Evolutionary conservation across 1,140 invertebrate genomes (phyloP).

Genomic region (Diplogasteroides magnus): DNA sequence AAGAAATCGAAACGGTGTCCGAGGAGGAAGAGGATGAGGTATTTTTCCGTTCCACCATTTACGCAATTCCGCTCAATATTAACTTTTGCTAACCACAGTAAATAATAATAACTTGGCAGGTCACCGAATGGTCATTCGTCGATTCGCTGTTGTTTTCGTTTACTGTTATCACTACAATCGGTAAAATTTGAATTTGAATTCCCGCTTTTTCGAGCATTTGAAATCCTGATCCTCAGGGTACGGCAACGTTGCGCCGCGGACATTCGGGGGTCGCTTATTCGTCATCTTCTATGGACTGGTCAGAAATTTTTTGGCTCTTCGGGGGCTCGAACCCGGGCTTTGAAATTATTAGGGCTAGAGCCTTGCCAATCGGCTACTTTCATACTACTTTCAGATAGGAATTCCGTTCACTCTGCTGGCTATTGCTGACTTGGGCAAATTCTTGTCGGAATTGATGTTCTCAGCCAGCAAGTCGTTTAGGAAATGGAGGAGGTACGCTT

Average conservation of each 20-base stretch:
- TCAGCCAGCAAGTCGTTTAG: not conserved
- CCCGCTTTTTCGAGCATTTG: too few species aligned
- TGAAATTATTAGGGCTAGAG: too few species aligned
- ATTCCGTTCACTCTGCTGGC: conserved; percentile 45
- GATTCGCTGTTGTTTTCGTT: not conserved
- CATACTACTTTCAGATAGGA: conserved; percentile 24
- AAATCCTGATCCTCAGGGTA: conserved; percentile 55
- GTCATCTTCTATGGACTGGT: conserved; percentile 42
- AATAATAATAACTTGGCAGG: conserved; percentile 9
- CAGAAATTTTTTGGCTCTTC: too few species aligned
- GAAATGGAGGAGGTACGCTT: not conserved
- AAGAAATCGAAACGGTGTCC: conserved; percentile 22
- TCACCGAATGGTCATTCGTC: not conserved
- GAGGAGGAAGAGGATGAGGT: conserved; percentile 12
- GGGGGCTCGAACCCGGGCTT: too few species aligned
- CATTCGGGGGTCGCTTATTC: conserved; percentile 46
- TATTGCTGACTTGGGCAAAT: conserved; percentile 47
- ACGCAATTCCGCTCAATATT: not conserved
- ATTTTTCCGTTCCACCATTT: not conserved
- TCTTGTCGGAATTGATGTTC: conserved; percentile 32
- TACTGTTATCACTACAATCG: not conserved
- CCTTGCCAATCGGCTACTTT: too few species aligned
- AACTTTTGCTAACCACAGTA: not conserved
- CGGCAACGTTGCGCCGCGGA: conserved; percentile 60
- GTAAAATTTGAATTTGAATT: not conserved